Evolutionary conservation across 30 jellyfish, hydroid and myxozoan species (phyloP), one percentile per base, ranked within the genome.

Genomic region (Aurelia aurita complex sp. Pacific): DNA sequence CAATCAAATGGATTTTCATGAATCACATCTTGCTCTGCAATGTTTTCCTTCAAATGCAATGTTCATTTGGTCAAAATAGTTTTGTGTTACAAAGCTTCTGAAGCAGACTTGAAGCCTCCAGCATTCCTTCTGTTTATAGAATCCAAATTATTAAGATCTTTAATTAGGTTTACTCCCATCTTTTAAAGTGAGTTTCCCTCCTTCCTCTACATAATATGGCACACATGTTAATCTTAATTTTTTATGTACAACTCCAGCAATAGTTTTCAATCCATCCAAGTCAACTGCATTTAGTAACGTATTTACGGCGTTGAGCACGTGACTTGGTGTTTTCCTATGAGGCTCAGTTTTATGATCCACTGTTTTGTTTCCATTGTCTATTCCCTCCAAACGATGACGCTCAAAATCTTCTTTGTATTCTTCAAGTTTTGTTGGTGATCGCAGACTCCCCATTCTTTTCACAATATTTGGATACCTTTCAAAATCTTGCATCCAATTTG

Each of bases 211-310:
- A 18, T 51, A 43, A 60, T 35, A 87, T 10, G 96, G 96, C 32
- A 92, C 85, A 73, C 99, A 94, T 1, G 97, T 85, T 72, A 95
- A 74, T 2, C 97, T 73, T 6, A 95, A 80, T 70, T 90, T 95
- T 61, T 53, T 71, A 81, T 95, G 99, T 14, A 95, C 99, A 76
- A 86, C 92, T 11, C 64, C 67, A 8, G 98, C 96, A 60, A 95
- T 90, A 55, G 79, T 36, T 19, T 69, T 62, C n/a, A 95, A 75
- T 50, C 96, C 98, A 0, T 69, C 87, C 15, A 61, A 63, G 54
- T 86, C 96, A 73, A 95, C 63, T 33, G 83, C 96, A 77, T 90
- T 86, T 40, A 95, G 67, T 42, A 95, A 85, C 46, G 88, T 64
- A 38, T 54, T 90, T 10, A 95, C 84, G 29, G 99, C 99, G 78